Conservation (phyloP, 2,113 vertebrate genomes). For the Leucopsar rothschildi region DNA sequence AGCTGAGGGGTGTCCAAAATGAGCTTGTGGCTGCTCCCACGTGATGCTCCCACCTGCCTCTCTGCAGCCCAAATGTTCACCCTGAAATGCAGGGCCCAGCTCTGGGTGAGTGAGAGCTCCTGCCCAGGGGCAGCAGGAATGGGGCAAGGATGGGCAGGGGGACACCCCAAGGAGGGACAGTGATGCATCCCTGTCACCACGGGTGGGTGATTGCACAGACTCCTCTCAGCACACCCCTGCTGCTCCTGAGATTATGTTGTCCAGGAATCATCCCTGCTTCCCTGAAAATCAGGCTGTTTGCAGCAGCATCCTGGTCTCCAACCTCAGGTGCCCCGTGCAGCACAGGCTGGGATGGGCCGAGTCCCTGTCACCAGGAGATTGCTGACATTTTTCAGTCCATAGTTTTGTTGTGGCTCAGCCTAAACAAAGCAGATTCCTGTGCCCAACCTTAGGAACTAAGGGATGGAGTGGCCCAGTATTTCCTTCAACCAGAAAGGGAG, state of each 20-base stretch:
- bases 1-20: not conserved
- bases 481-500: not conserved
- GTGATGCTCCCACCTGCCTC: not conserved
- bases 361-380: accelerated
- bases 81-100: not conserved
- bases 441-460: not conserved
- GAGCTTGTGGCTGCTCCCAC: accelerated
- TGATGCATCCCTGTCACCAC: accelerated
- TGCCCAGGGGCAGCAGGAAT: not conserved
- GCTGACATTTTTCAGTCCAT: not conserved
- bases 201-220: not conserved
- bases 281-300: not conserved
- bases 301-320: not conserved
- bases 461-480: not conserved
- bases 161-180: accelerated
- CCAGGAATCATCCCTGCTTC: not conserved
- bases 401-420: not conserved
- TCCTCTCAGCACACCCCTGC: not conserved
- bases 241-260: not conserved
- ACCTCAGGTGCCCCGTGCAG: accelerated
- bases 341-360: not conserved
- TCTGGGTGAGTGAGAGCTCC: not conserved
- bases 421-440: not conserved
- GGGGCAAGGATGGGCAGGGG: not conserved
- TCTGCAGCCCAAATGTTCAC: not conserved